Conservation (phyloP, 1,140 invertebrate species). For the Muscidifurax raptorellus region DNA sequence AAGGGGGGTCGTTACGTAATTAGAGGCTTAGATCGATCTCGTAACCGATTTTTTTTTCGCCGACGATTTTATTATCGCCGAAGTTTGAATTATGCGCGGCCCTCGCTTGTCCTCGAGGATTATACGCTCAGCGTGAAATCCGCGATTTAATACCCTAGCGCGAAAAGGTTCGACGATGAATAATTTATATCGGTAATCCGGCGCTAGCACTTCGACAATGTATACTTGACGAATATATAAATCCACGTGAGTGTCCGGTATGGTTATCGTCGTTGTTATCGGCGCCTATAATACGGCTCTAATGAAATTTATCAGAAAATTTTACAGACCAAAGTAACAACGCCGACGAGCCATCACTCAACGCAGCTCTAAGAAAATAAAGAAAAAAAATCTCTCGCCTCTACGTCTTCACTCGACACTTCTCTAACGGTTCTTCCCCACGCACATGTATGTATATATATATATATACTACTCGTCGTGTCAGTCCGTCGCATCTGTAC, state of each 20-base stretch:
- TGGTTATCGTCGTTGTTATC: no score
- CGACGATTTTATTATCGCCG: constrained; percentile 13
- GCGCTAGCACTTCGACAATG: not conserved
- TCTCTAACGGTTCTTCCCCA: constrained; percentile 27
- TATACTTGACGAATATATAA: not conserved
- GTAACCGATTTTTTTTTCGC: not conserved
- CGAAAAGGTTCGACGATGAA: constrained; percentile 18
- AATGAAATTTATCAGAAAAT: no score
- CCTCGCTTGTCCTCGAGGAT: not conserved
- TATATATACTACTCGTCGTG: not conserved
- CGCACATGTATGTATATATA: no score
- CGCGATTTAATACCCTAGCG: not conserved
- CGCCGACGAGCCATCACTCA: no score
- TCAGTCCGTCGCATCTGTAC: not conserved
- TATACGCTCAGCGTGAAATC: not conserved
- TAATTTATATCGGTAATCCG: constrained; percentile 36
- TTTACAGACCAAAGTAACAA: no score
- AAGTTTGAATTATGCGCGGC: constrained; percentile 28
- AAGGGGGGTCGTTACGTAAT: constrained; percentile 14
- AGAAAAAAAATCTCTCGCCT: not conserved
- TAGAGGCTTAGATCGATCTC: not conserved
- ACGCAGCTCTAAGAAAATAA: no score
- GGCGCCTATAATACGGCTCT: no score
- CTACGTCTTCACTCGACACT: not conserved
- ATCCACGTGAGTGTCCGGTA: not conserved